Conservation (phyloP, 2,888 invertebrate genomes). For the Orthosia gracilis region DNA sequence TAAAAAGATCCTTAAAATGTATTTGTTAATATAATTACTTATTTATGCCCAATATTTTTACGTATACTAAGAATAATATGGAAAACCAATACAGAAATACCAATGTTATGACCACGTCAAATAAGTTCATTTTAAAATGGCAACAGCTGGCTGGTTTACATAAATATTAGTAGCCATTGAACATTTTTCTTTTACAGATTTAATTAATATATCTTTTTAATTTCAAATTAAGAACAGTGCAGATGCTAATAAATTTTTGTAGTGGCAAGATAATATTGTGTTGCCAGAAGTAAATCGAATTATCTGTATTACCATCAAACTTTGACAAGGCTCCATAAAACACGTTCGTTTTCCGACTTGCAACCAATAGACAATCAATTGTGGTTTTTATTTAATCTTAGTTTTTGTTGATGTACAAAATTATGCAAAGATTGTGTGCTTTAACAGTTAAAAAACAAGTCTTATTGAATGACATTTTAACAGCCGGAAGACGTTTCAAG, state of each 20-base stretch:
- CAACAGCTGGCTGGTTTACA: background rate
- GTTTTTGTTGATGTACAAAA: background rate
- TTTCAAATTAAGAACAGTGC: background rate
- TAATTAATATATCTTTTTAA: background rate
- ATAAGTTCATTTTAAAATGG: background rate
- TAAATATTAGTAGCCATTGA: background rate
- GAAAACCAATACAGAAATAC: background rate
- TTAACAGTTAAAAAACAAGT: background rate
- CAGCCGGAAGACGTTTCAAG: slow-evolving; percentile 14
- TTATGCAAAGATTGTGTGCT: background rate
- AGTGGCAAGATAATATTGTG: slow-evolving; percentile 23
- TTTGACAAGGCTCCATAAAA: background rate
- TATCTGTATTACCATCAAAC: background rate
- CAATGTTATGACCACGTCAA: background rate
- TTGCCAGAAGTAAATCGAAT: slow-evolving; percentile 21
- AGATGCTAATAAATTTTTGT: background rate
- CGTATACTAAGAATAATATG: background rate
- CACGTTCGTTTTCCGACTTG: background rate
- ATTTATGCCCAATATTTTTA: background rate
- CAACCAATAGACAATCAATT: background rate
- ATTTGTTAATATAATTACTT: slow-evolving; percentile 11
- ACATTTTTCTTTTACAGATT: background rate
- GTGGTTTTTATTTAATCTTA: background rate
- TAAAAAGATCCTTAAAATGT: background rate
- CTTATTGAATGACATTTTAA: background rate